Base-by-base conservation (phyloP, 2,113 vertebrate species). In the Trichechus manatus region DNA sequence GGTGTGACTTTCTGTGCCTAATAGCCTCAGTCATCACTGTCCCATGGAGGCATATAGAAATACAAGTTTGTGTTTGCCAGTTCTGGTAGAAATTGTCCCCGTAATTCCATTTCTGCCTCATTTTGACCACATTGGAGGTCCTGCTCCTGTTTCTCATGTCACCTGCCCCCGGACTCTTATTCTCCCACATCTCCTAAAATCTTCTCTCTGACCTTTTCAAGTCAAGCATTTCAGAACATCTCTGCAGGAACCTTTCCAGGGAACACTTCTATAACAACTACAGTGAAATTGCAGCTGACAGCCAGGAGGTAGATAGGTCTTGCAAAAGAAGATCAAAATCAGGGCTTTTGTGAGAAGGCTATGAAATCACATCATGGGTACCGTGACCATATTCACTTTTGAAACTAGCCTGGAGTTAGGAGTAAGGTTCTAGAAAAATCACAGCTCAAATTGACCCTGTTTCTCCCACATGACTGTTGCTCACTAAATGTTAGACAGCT, bases 401-500 rank as follows among this genome's bases (percentile, higher is more conserved):
- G 29, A 90, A 84, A 88, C 42, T 27, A 42, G 23, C 9, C 81
- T 75, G 50, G 10, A 86, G 33, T 92, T 36, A 74, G 59, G 33
- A 93, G 66, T 25, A 50, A 94, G 23, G 6, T 64, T 70, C 63
- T 13, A 89, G 31, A 66, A 84, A 89, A 89, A 50, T 47, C 20
- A 27, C 1, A 64, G 47, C 36, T 94, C 50, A 53, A 19, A 39
- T 33, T 64, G 50, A 36, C 36, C 50, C 25, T 15, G 6, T 56
- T 86, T 44, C 44, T 72, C 22, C 66, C 50, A 17, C 8, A 56
- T 9, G 36, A 89, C 42, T 92, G 90, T 13, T 86, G 44, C n/a
- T 96, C 74, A 81, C 83, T 93, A 93, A 91, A 59, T 39, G 74
- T 89, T 66, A 47, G 42, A 64, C 19, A 31, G 44, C 20, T 84